Base-by-base conservation (phyloP, 2,113 vertebrate genomes). In the Vireo altiloquus region DNA sequence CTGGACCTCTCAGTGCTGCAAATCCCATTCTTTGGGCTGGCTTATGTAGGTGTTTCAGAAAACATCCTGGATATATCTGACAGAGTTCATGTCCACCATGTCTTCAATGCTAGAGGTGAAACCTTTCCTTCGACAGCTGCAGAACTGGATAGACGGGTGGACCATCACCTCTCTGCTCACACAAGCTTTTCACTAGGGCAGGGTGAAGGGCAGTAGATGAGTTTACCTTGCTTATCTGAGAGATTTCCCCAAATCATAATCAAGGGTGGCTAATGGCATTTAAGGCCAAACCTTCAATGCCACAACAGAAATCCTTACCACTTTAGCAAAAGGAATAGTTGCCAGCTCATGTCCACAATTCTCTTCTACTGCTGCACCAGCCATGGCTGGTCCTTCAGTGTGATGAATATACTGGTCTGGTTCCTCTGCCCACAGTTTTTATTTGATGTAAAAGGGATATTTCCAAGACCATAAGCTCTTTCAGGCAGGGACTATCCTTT, bases 11-110 rank as follows among this genome's bases (percentile, higher is more conserved):
- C 14, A 63, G 46, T 93, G 39, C 30, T 60, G 35, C 52, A 85
- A 70, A 71, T 79, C 57, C 33, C 13, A 13, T 59, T 90, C 56
- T 63, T 60, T 39, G 61, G 27, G 3, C 19, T 64, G 37, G 6
- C 31, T 88, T 52, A 27, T 7, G 0, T 13, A 35, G 35, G 5
- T 42, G 30, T 52, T 80, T 89, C 44, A 54, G 31, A 61, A 85
- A 63, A 82, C 82, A 68, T 8, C 53, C n/a, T 87, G 60, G 31
- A 6, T 78, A 19, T 57, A 47, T 35, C 28, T 66, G 42, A 19
- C 27, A 44, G 50, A 70, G 11, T 78, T 89, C 28, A 49, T 5
- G 0, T 66, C 21, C 27, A 1, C 22, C 15, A 31, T 0, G 0
- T 75, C 27, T 77, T 64, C 0, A 0, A 2, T 64, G 53, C 22